Percentiles rank a stretch among this genome's conserved stretches.
Conservation (phyloP, 2,888 invertebrate genomes). For the Cephus nigrinus region DNA sequence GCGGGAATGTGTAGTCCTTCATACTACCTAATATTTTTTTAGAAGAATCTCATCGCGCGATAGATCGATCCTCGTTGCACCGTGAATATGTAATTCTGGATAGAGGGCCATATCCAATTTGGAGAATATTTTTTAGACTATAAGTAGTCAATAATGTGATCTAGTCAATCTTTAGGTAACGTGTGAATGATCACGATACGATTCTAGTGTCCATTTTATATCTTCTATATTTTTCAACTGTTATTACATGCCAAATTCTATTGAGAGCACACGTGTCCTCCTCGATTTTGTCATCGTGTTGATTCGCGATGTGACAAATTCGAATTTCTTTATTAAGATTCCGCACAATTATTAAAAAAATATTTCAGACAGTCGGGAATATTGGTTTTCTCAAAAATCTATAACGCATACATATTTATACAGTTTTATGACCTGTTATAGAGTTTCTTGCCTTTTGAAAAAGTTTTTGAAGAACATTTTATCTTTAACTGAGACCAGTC, state of each 20-base stretch:
- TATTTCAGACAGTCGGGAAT: not conserved
- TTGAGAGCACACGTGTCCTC: slow-evolving; percentile 15
- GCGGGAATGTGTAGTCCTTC: not conserved
- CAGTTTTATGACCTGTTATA: not conserved
- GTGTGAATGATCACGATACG: not conserved
- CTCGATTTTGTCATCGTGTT: not conserved
- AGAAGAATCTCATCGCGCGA: slow-evolving; percentile 36
- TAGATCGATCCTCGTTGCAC: not conserved
- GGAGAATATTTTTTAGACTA: not conserved
- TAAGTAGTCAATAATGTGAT: slow-evolving; percentile 50
- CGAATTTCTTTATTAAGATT: not conserved
- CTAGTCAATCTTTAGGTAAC: slow-evolving; percentile 54
- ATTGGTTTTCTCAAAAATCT: not conserved
- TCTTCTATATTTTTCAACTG: slow-evolving; percentile 42
- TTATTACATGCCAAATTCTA: slow-evolving; percentile 44
- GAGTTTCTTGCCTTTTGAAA: not conserved
- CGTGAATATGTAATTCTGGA: not conserved
- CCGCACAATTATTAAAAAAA: not conserved
- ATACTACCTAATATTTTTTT: slow-evolving; percentile 57
- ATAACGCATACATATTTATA: not conserved
- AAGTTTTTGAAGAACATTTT: not conserved
- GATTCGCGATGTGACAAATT: not conserved
- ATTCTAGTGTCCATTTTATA: slow-evolving; percentile 4
- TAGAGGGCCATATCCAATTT: not conserved
- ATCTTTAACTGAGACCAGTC: not conserved